phyloP scores from a whole-genome alignment of 2,888 invertebrate genomes.

The Himalopsyche anomala region DNA sequence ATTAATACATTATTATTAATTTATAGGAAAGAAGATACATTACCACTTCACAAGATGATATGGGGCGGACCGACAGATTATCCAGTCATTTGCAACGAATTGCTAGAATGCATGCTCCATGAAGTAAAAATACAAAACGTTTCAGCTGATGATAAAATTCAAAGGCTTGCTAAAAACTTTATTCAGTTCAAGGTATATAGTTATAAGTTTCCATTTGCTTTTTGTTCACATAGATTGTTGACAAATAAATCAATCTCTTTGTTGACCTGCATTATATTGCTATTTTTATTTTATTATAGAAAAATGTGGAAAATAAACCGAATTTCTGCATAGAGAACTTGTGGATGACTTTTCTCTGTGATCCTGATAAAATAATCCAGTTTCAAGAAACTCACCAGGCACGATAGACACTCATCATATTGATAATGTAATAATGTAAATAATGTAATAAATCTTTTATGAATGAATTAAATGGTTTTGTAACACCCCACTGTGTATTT shows the following conservation, averaged over 20 bases:
- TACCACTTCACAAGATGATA: conserved; percentile 48
- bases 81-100: conserved; percentile 48
- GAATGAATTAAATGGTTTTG: too few species aligned
- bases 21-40: conserved; percentile 39
- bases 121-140: conserved; percentile 45
- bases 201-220: neutral
- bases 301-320: conserved; percentile 37
- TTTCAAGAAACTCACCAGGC: conserved; percentile 1
- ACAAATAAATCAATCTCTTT: too few species aligned
- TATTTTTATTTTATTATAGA: neutral
- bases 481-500: too few species aligned
- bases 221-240: too few species aligned
- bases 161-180: conserved; percentile 48
- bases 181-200: conserved; percentile 53
- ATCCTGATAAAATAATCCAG: conserved; percentile 49
- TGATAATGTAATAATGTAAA: too few species aligned
- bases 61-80: conserved; percentile 58
- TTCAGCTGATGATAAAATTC: conserved; percentile 37
- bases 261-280: neutral
- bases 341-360: conserved; percentile 54
- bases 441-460: too few species aligned
- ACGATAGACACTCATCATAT: conserved; percentile 64
- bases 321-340: conserved; percentile 48
- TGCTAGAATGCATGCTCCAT: conserved; percentile 42
- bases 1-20: neutral